Evolutionary conservation across 2,113 vertebrate species (phyloP).

Genomic region (Tachycineta bicolor): DNA sequence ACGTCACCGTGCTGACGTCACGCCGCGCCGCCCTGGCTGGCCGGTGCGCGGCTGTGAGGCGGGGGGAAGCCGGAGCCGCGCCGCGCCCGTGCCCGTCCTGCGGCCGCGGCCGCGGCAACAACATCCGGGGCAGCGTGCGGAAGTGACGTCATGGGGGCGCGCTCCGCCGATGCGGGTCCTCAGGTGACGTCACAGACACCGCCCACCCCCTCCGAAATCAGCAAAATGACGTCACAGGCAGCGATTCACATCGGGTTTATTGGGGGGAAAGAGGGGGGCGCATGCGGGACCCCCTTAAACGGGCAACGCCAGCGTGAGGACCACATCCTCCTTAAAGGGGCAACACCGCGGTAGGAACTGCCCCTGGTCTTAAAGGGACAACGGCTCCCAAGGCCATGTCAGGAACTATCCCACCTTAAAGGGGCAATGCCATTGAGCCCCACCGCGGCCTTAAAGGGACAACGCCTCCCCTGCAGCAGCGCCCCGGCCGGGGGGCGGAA

Average conservation of each 20-base stretch:
- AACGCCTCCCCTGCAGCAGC: background rate
- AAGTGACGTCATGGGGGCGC: background rate
- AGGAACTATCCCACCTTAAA: background rate
- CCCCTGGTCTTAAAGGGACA: background rate
- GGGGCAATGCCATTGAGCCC: accelerated
- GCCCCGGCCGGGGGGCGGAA: background rate
- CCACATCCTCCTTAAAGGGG: background rate
- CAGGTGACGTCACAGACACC: accelerated
- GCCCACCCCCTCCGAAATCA: accelerated
- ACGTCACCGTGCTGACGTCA: too few relatives aligned
- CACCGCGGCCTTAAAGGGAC: background rate
- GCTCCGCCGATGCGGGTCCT: accelerated
- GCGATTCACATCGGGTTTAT: background rate
- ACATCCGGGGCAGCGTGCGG: background rate
- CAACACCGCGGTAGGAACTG: background rate
- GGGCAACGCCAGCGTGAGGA: background rate
- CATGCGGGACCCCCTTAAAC: background rate
- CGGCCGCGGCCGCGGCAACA: background rate
- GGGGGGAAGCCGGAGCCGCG: background rate
- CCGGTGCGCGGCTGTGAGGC: too few relatives aligned
- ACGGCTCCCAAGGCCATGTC: background rate
- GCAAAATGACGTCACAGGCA: background rate
- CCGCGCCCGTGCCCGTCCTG: background rate
- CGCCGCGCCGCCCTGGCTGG: background rate
- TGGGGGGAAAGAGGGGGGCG: background rate